Base-by-base conservation (phyloP, 2,888 invertebrate species). In the Lithophane ornitopus region DNA sequence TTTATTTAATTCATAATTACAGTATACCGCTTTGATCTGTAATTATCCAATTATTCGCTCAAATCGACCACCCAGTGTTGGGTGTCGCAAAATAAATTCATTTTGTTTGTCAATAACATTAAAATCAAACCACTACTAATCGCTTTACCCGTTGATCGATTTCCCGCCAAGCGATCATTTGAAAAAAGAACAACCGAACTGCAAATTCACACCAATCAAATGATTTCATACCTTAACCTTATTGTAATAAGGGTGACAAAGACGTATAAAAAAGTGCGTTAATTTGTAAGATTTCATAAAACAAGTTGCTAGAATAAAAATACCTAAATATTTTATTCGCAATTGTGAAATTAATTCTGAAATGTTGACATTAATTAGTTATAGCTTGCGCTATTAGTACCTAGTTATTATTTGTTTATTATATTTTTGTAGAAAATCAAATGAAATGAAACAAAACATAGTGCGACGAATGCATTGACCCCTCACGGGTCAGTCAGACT, bases 71-170 rank as follows among this genome's bases (percentile, higher is more conserved):
- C 44, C 75, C 62, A 75, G 12, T 44, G 44, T 49, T 63, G 14
- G 44, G 46, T 78, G 70, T 76, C 62, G 70, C 62, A 82, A 82
- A 78, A 62, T 54, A 28, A 80, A 72, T 69, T 68, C 1, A 78
- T 79, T 74, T 66, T 44, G 67, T 86, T 85, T 77, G 84, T 77
- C 81, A 87, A 85, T 77, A 73, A 76, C 34, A 76, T 68, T 78
- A 65, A 76, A 85, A 79, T 78, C 52, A 63, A 78, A 74, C 78
- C 72, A 72, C 70, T 46, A 56, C 79, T 78, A 82, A 87, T 82
- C 76, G 62, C 34, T 63, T 65, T 46, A 22, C 19, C 61, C 63
- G 59, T 26, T 81, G 74, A 82, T 82, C 73, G 70, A 84, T 86
- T 87, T 77, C 58, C 75, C 79, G 79, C 79, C 78, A 80, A 71